phyloP scores from a whole-genome alignment of 1,140 invertebrate species.

The Aphelenchoides besseyi region DNA sequence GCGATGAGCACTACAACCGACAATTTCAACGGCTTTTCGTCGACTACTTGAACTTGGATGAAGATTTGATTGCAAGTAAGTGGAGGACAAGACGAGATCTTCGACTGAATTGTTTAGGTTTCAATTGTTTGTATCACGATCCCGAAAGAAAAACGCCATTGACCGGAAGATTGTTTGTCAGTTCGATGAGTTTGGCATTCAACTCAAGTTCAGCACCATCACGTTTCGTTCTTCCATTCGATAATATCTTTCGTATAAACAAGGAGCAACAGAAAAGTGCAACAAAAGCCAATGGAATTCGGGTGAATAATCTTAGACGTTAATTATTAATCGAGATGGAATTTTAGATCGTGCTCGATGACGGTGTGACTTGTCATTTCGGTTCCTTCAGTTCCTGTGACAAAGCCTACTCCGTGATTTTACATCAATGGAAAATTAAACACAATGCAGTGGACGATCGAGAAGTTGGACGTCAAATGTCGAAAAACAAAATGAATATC shows the following conservation, averaged over 20 bases:
- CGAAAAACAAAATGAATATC: too few species aligned
- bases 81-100: too few species aligned
- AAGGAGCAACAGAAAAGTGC: background rate
- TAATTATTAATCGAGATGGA: background rate
- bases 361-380: background rate
- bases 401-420: background rate
- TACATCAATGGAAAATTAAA: background rate
- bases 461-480: too few species aligned
- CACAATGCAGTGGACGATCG: too few species aligned
- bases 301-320: background rate
- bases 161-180: background rate
- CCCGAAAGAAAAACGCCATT: background rate
- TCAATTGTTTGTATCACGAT: constrained; percentile 3
- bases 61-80: background rate
- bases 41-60: background rate
- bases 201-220: background rate
- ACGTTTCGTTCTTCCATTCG: constrained; percentile 1
- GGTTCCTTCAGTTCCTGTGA: background rate
- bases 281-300: background rate
- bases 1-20: background rate
- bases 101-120: constrained; percentile 15
- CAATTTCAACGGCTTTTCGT: constrained; percentile 4
- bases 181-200: background rate
- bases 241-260: background rate
- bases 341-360: constrained; percentile 4